Evolutionary conservation across 2,888 invertebrate species (phyloP).

Genomic region (Amphipyra tragopoginis): DNA sequence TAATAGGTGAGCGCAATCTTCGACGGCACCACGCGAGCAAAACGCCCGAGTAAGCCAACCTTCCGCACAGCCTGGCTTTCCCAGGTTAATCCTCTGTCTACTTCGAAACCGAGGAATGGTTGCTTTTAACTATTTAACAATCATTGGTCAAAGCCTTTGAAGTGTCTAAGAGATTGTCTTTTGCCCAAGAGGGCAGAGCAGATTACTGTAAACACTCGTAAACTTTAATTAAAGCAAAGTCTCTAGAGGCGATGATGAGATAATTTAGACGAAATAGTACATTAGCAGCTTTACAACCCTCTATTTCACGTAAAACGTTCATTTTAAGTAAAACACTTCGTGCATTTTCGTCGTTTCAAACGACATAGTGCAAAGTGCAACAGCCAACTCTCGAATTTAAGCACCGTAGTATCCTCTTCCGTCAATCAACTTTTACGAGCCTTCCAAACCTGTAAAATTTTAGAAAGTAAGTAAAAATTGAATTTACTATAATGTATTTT

Average conservation of each 20-base stretch:
- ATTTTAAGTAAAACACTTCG: constrained; percentile 9
- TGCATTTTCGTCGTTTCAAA: constrained; percentile 16
- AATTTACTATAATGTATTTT: constrained; percentile 9
- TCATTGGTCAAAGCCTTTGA: too few species aligned
- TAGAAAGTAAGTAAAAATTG: constrained; percentile 7
- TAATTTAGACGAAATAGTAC: constrained; percentile 18
- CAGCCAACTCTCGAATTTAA: constrained; percentile 11
- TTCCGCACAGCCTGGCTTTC: too few species aligned
- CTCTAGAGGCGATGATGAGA: constrained; percentile 19
- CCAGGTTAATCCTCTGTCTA: too few species aligned
- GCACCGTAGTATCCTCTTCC: constrained; percentile 2
- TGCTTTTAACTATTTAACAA: too few species aligned
- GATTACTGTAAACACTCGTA: constrained; percentile 7
- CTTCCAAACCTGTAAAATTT: constrained; percentile 1
- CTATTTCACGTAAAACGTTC: not conserved
- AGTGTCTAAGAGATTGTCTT: too few species aligned
- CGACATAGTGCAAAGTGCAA: constrained; percentile 30
- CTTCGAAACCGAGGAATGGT: too few species aligned
- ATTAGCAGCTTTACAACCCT: constrained; percentile 5
- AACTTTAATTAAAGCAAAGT: constrained; percentile 30
- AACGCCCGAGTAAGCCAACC: too few species aligned
- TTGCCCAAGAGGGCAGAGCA: not conserved
- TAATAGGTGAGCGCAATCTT: too few species aligned
- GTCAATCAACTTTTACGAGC: constrained; percentile 30
- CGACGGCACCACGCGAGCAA: too few species aligned